phyloP scores from a whole-genome alignment of 2,797 vertebrate genomes.

The Acanthiza pusilla region DNA sequence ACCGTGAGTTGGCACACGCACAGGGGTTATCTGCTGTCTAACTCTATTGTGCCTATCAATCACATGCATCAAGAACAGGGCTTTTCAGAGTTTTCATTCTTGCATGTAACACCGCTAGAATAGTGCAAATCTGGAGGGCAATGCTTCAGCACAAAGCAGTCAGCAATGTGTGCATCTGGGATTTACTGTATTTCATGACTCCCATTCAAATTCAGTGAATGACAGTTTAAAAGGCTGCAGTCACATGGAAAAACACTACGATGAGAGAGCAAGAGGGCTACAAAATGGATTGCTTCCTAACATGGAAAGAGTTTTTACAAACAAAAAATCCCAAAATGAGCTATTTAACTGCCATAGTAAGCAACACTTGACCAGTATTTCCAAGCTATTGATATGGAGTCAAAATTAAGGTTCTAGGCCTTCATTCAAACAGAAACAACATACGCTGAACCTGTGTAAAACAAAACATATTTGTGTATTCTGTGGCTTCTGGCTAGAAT shows the following conservation, averaged over 20 bases:
- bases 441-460: neutral
- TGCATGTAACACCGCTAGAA: neutral
- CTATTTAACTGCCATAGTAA: neutral
- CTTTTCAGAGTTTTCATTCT: neutral
- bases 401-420: neutral
- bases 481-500: neutral
- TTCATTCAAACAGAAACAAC: neutral
- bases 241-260: neutral
- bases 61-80: neutral
- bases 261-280: neutral
- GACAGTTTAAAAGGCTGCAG: neutral
- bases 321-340: neutral
- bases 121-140: neutral
- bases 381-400: neutral
- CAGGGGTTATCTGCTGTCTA: neutral
- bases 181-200: neutral
- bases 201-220: neutral
- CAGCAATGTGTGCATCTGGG: neutral
- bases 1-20: neutral
- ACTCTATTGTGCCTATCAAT: neutral
- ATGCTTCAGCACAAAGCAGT: neutral
- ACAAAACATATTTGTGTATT: neutral
- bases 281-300: neutral
- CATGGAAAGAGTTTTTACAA: neutral
- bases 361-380: neutral